Evolutionary conservation across 2,113 vertebrate species (phyloP).

Genomic region (Callipepla californica): DNA sequence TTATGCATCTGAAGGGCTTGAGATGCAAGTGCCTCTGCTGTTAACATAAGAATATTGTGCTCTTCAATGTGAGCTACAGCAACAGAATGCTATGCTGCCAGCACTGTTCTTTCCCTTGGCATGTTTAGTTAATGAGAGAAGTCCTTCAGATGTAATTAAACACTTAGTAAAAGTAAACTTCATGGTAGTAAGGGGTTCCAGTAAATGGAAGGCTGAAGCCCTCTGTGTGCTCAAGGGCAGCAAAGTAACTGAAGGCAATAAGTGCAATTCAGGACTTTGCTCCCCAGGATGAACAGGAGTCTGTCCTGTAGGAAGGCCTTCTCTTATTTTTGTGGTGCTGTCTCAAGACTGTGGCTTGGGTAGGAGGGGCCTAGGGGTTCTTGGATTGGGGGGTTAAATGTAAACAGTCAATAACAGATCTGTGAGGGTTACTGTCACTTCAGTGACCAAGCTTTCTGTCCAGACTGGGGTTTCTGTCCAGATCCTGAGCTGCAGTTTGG

Average conservation of each 20-base stretch:
- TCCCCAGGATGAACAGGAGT: rapidly evolving
- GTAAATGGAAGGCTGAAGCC: background rate
- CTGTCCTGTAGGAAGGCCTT: background rate
- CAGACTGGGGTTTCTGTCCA: background rate
- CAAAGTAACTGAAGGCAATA: rapidly evolving
- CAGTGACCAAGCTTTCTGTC: background rate
- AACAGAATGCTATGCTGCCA: background rate
- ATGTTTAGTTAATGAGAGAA: background rate
- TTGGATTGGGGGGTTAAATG: background rate
- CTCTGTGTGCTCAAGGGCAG: background rate
- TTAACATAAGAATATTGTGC: background rate
- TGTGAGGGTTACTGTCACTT: background rate
- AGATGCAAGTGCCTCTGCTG: background rate
- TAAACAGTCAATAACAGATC: background rate
- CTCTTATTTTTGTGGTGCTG: background rate
- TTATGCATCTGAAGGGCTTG: background rate
- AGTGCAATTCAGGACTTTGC: background rate
- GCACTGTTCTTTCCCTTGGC: background rate
- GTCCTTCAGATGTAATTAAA: background rate
- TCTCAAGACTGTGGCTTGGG: background rate
- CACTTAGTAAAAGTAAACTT: background rate
- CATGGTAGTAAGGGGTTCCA: background rate
- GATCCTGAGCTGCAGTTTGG: background rate
- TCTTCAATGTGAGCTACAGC: background rate
- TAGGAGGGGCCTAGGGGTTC: background rate